These are phyloP conservation scores for Intellagama lesueurii DNA, from an alignment of 2,797 vertebrate species.

Conservation along the genomic window DNA sequence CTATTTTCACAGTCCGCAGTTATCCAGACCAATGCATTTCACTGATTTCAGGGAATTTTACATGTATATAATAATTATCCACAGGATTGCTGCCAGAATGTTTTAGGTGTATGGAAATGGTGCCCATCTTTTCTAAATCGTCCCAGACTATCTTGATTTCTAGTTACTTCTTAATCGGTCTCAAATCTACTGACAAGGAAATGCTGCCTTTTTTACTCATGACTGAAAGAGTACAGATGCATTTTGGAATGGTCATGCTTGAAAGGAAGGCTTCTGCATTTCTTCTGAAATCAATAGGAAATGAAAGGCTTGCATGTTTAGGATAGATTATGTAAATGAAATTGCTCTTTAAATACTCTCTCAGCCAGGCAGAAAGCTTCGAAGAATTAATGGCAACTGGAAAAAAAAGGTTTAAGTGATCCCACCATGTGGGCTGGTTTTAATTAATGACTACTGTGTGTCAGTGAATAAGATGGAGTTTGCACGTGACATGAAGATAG, in stretches of 20 bases:
- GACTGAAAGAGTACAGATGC: slow-evolving; percentile 17
- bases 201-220: neutral
- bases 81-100: slow-evolving; percentile 23
- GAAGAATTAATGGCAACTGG: neutral
- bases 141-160: neutral
- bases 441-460: neutral
- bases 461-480: neutral
- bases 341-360: neutral
- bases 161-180: neutral
- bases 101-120: slow-evolving; percentile 20
- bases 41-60: neutral
- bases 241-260: slow-evolving; percentile 13
- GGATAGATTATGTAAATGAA: slow-evolving; percentile 27
- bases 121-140: slow-evolving; percentile 15
- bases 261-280: slow-evolving; percentile 32
- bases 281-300: slow-evolving; percentile 5
- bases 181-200: slow-evolving; percentile 25
- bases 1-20: neutral
- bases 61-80: neutral
- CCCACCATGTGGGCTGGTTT: neutral
- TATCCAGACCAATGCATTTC: neutral
- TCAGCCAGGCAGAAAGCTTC: neutral
- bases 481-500: neutral
- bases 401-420: neutral
- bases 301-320: accelerated